Base-by-base conservation (phyloP, 1,140 invertebrate genomes). In the Drosophila lowei region DNA sequence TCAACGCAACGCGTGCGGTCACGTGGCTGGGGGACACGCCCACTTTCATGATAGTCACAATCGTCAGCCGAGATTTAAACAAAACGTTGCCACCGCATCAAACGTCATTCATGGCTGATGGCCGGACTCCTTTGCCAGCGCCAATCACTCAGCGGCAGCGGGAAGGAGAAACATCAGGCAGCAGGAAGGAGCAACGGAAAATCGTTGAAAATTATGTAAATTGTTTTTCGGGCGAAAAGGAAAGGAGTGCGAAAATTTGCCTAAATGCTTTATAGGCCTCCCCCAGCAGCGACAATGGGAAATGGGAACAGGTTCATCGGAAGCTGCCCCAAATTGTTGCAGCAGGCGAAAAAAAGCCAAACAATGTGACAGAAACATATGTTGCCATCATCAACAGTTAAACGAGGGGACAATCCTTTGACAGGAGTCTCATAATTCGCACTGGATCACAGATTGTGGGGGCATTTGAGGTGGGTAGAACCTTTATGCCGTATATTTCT, bases 201-300 rank as follows among this genome's bases (percentile, higher is more conserved):
- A 86, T 85, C 62, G 81, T 66, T 77, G 61, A 46, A 88, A 88
- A 88, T 88, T 88, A 88, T 88, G 83, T 75, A 88, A 88, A 88
- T 88, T 83, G 71, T 79, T 75, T 65, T 73, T 71, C 30, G 25
- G 62, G 11, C 13, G 13, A 43, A 57, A 34, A 48, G 43, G 49
- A 76, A 85, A 73, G 55, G 73, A 75, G 81, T 71, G 79, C 66
- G 78, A 76, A 88, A 88, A 88, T 88, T 88, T 88, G 83, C 78
- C 83, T 88, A 88, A 88, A 88, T 88, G 83, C 75, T 70, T 63
- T 57, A 62, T 46, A 54, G 64, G 49, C 77, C 61, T 23, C 18
- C 15, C 9, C 50, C 34, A 54, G 23, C 56, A 23, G 49, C 38
- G 30, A 23, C 41, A n/a, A 18, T 9, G 34, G 42, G 54, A 25